phyloP scores from a whole-genome alignment of 2,113 vertebrate genomes.

The Meleagris gallopavo region DNA sequence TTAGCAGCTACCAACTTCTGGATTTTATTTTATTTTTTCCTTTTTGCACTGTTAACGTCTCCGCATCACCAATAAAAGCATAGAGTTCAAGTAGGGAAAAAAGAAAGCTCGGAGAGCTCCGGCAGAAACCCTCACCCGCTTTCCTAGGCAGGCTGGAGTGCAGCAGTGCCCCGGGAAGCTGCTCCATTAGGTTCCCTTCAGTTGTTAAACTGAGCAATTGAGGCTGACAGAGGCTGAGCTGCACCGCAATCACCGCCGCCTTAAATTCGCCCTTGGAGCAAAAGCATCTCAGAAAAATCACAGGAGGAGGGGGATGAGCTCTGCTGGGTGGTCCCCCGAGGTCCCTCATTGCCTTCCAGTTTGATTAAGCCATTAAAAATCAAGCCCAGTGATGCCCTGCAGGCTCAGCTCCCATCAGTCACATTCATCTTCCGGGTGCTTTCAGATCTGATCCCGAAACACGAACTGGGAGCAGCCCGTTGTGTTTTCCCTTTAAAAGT shows the following conservation, averaged over 20 bases:
- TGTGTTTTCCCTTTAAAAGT: neutral
- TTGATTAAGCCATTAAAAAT: neutral
- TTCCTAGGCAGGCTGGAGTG: neutral
- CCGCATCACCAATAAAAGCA: neutral
- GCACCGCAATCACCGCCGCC: neutral
- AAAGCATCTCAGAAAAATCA: neutral
- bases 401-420: neutral
- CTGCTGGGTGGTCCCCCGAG: neutral
- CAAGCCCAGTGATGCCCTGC: neutral
- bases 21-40: too few relatives aligned
- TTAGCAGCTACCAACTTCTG: neutral
- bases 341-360: neutral
- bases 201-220: neutral
- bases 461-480: neutral
- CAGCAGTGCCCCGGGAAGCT: constrained; percentile 1
- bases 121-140: neutral
- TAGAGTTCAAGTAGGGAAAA: neutral
- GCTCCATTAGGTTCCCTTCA: constrained; percentile 4
- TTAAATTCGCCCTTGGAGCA: neutral
- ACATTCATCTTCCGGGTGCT: neutral
- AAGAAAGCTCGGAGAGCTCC: neutral
- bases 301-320: neutral
- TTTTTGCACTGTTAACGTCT: neutral
- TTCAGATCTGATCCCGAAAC: neutral
- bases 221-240: neutral